phyloP scores from a whole-genome alignment of 2,113 vertebrate genomes.

The Argyrosomus japonicus region DNA sequence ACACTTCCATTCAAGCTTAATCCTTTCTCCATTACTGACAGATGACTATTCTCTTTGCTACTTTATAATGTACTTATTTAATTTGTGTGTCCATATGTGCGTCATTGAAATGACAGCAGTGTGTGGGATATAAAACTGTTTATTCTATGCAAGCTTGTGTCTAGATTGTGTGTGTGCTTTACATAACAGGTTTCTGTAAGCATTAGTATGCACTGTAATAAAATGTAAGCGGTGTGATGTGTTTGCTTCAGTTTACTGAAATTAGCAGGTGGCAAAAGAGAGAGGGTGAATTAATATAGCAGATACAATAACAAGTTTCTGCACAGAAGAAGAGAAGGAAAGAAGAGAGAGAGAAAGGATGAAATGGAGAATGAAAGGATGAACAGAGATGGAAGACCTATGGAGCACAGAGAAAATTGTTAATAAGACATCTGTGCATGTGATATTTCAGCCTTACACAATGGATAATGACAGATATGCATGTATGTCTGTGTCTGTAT shows the following conservation, averaged over 20 bases:
- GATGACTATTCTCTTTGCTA: conserved; percentile 23
- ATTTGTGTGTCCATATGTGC: conserved; percentile 40
- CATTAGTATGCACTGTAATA: neutral
- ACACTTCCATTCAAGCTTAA: conserved; percentile 46
- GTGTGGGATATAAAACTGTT: conserved; percentile 8
- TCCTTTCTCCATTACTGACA: conserved; percentile 51
- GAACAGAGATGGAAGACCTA: neutral
- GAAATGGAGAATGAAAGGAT: neutral
- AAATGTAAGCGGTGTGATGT: neutral
- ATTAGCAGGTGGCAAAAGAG: no score
- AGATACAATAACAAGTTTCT: neutral
- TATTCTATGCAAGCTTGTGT: neutral
- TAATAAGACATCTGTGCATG: neutral
- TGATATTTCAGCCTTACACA: conserved; percentile 9
- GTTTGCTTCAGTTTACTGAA: no score
- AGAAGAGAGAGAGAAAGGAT: neutral
- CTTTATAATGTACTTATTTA: conserved; percentile 35
- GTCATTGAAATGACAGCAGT: neutral
- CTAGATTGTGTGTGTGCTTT: neutral
- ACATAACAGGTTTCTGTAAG: conserved; percentile 11
- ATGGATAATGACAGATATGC: neutral
- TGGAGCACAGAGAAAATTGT: neutral
- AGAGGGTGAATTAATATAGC: no score
- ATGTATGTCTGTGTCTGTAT: neutral
- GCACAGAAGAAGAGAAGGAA: neutral